phyloP scores from a whole-genome alignment of 2,888 invertebrate species.

The Acronicta leporina region DNA sequence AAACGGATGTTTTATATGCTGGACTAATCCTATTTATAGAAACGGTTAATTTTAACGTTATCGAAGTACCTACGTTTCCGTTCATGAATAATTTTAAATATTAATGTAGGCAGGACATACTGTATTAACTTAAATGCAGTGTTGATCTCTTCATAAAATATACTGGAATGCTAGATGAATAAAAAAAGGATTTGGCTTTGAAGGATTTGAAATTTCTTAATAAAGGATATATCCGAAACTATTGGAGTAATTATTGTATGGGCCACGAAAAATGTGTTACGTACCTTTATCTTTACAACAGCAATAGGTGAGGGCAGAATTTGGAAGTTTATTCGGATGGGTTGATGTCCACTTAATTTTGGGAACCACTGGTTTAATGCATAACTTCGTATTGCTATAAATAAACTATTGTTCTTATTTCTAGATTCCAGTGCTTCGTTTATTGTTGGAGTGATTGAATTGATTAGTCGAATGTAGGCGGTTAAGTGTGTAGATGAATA shows the following conservation, averaged over 20 bases:
- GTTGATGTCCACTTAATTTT: too few species aligned
- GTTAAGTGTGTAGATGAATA: constrained; percentile 37
- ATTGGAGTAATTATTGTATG: too few species aligned
- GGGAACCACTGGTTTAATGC: too few species aligned
- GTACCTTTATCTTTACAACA: too few species aligned
- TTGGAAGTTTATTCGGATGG: too few species aligned
- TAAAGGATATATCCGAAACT: too few species aligned
- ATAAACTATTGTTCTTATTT: constrained; percentile 31
- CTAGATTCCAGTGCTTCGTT: constrained; percentile 27
- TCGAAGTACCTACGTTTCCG: constrained; percentile 45
- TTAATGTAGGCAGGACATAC: constrained; percentile 21
- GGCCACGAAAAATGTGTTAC: too few species aligned
- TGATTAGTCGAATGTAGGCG: constrained; percentile 46
- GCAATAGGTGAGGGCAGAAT: too few species aligned
- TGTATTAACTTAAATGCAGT: background rate
- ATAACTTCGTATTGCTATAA: constrained; percentile 3
- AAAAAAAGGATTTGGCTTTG: too few species aligned
- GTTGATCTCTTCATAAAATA: background rate
- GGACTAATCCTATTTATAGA: constrained; percentile 46
- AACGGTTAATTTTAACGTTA: constrained; percentile 35
- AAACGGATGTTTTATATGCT: constrained; percentile 38
- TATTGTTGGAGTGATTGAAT: constrained; percentile 44
- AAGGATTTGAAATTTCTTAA: too few species aligned
- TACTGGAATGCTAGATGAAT: too few species aligned
- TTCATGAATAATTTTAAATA: constrained; percentile 45